Base-by-base conservation (phyloP, 2,797 vertebrate species). In the Sebastes diaconus region DNA sequence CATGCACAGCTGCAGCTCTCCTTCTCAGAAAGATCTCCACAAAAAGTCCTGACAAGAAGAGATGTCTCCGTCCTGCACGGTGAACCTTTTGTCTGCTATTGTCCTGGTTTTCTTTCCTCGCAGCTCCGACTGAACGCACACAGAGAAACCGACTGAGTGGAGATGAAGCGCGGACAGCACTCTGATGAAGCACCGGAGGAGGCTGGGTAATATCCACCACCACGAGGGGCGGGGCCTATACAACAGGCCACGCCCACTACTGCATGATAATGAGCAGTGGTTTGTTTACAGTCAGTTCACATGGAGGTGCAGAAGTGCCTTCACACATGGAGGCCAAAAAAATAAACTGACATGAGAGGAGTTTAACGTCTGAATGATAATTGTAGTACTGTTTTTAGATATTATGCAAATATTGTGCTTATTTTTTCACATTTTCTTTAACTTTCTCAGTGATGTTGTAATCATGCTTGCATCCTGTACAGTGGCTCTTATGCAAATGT, bases 171-270 rank as follows among this genome's bases (percentile, higher is more conserved):
- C 94, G 95, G 93, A 95, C 95, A 76, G 88, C 89, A 75, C 84
- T 84, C 84, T 87, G 90, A 30, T 39, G 2, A 11, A 3, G 11
- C 84, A 18, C 29, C 4, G 71, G 20, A 27, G 80, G 42, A 80
- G 66, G 71, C 87, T 84, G 87, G 90, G 96, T 93, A 95, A 97
- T 97, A 97, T 96, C 93, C 94, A 96, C 92, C 82, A 81, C 54
- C 81, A 87, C 71, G 27, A 87, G 92, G 88, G 92, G 93, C 88
- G 90, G 92, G 91, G 66, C 2, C 8, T 24, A n/a, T 0, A 0
- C 0, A 0, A 0, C 0, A 1, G 1, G 0, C 27, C 80, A 18
- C 84, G 22, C 87, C 84, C 81, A 0, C 11, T 1, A 0, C 0
- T 22, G 25, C 8, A 68, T 82, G n/a, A 9, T 61, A 55, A 87